These are phyloP conservation scores for Medauroidea extradentata DNA, from an alignment of 1,140 invertebrate species.

Conservation along the genomic window DNA sequence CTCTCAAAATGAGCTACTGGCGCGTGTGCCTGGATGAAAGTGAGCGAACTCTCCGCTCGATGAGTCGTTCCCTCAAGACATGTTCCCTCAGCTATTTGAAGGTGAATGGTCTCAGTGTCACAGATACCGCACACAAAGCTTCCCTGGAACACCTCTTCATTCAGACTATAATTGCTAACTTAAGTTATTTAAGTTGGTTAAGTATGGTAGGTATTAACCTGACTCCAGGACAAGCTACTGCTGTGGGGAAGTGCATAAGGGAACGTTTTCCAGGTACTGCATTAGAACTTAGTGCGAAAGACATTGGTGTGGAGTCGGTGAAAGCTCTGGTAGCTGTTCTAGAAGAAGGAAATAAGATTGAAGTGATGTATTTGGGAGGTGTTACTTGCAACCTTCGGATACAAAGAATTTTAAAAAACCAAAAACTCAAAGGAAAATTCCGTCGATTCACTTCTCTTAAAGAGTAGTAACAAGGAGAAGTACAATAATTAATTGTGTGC, in stretches of 20 bases:
- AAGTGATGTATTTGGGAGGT: constrained; percentile 44
- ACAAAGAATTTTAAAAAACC: constrained; percentile 26
- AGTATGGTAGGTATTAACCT: constrained; percentile 43
- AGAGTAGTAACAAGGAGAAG: constrained; percentile 13
- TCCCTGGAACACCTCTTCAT: constrained; percentile 44
- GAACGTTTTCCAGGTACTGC: constrained; percentile 41
- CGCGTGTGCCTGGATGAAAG: constrained; percentile 43
- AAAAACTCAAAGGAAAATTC: constrained; percentile 30
- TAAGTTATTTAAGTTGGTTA: constrained; percentile 43
- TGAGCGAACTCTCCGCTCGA: constrained; percentile 42
- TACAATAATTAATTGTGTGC: no score
- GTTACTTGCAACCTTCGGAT: constrained; percentile 33
- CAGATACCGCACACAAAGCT: constrained; percentile 37
- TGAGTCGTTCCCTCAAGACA: constrained; percentile 41
- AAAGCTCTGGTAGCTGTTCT: constrained; percentile 42
- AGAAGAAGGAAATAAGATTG: constrained; percentile 43
- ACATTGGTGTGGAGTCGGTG: constrained; percentile 40
- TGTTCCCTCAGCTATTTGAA: constrained; percentile 42
- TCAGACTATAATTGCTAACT: constrained; percentile 40
- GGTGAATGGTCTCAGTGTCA: constrained; percentile 39
- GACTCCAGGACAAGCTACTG: constrained; percentile 37
- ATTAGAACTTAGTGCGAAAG: constrained; percentile 44
- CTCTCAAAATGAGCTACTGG: constrained; percentile 45
- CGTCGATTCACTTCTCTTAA: constrained; percentile 28
- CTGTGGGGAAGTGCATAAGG: constrained; percentile 43